Base-by-base conservation (phyloP, 1,140 invertebrate species). In the Drosophila arawakana region DNA sequence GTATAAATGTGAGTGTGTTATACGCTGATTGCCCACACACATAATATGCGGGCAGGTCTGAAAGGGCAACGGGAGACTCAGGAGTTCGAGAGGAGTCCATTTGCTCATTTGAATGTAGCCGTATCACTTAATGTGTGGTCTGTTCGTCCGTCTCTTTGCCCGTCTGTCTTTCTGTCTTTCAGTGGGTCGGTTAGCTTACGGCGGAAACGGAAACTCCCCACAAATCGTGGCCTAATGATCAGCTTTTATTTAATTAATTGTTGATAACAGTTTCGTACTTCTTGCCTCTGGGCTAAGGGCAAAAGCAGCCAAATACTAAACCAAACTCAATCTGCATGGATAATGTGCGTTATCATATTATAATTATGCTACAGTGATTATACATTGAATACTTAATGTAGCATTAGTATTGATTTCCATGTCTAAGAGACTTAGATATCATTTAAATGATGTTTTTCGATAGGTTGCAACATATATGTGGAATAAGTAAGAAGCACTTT, bases 141-240 rank as follows among this genome's bases (percentile, higher is more conserved):
- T 21, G 47, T 30, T 3, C 6, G 25, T 30, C 25, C 4, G 25
- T 30, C 25, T 21, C 1, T 21, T 21, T 21, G 43, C 21, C 34
- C 21, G 47, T 30, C 25, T 30, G 25, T 5, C 25, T 6, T 2
- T 30, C 25, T 6, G 25, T 30, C 25, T 30, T 30, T 30, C 25
- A 30, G 25, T 30, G 3, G 25, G 25, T 35, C 47, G 34, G 47
- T 73, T 59, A 44, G 69, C 67, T 68, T 50, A 50, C 54, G 55
- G 78, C 84, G 74, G 80, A 84, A 84, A 58, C 80, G 80, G 84
- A 89, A 81, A 81, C 72, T 71, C 74, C 80, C 78, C 84, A 84
- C 84, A 89, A 89, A 90, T 89, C 84, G 80, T 89, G 85, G 58
- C 74, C 84, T 89, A 89, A 89, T 89, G 84, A 89, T 89, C 68